A percentile compares a stretch with the other conserved stretches of the same genome.
Conservation (phyloP, 2,113 vertebrate species). For the Balaeniceps rex region DNA sequence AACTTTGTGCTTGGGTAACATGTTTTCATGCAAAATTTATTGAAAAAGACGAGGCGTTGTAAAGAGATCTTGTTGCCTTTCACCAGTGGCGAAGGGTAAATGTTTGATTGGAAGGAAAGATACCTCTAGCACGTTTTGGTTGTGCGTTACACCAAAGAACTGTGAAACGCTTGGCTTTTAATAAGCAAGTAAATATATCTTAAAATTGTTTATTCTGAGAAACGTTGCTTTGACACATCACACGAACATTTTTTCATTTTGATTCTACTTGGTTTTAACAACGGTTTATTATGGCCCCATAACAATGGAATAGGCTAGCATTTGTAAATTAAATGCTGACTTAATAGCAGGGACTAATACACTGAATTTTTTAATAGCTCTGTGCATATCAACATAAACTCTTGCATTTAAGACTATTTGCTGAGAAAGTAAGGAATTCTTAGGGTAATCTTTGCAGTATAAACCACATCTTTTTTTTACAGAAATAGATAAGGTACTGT, state of each 20-base stretch:
- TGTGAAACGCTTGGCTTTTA: not conserved
- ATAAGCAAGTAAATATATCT: not conserved
- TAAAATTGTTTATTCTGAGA: not conserved
- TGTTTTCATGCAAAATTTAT: slow-evolving; percentile 99
- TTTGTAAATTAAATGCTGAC: not conserved
- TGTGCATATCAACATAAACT: not conserved
- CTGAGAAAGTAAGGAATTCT: not conserved
- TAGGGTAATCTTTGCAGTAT: not conserved
- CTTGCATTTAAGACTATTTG: not conserved
- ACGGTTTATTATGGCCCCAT: not conserved
- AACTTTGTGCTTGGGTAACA: slow-evolving; percentile 84
- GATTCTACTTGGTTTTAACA: not conserved
- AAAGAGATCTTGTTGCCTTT: slow-evolving; percentile 88
- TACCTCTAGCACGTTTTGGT: not conserved
- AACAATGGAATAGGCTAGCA: not conserved
- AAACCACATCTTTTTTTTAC: not conserved
- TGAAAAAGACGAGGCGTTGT: slow-evolving; percentile 85
- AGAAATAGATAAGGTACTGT: not conserved
- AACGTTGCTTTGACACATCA: not conserved
- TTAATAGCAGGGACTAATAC: not conserved
- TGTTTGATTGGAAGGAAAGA: slow-evolving; percentile 73
- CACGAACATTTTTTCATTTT: not conserved
- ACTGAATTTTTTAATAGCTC: not conserved
- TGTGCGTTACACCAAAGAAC: not conserved
- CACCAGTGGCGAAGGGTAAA: slow-evolving; percentile 84